Conservation (phyloP, 2,797 vertebrate genomes). For the Galaxias olidus region DNA sequence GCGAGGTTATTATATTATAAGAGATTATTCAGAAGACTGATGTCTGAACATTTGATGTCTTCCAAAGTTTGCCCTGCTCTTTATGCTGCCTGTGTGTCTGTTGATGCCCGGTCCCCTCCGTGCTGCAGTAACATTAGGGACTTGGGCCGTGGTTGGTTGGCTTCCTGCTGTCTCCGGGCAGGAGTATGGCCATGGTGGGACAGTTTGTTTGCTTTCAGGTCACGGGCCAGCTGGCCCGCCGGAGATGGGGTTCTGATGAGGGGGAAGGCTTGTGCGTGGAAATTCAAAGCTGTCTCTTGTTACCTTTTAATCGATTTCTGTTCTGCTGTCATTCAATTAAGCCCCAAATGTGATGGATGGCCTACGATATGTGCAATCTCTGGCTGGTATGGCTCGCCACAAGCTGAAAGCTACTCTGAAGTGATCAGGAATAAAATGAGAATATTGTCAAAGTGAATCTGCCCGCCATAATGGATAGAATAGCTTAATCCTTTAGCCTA, state of each 20-base stretch:
- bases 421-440: slow-evolving; percentile 59
- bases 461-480: not conserved
- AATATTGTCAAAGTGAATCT: slow-evolving; percentile 13
- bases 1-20: slow-evolving; percentile 30
- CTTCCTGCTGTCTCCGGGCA: slow-evolving; percentile 54
- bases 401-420: slow-evolving; percentile 50
- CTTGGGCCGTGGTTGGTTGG: slow-evolving; percentile 43
- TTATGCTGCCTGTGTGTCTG: slow-evolving; percentile 38
- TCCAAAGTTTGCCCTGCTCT: slow-evolving; percentile 20
- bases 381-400: slow-evolving; percentile 49
- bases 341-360: slow-evolving; percentile 82
- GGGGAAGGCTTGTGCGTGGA: slow-evolving; percentile 44
- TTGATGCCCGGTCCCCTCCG: slow-evolving; percentile 29
- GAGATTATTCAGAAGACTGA: slow-evolving; percentile 1
- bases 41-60: not conserved
- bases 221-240: slow-evolving; percentile 67
- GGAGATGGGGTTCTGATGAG: slow-evolving; percentile 19
- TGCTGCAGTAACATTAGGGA: slow-evolving; percentile 31
- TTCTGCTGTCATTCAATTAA: slow-evolving; percentile 83
- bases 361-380: slow-evolving; percentile 65
- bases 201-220: slow-evolving; percentile 70
- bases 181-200: slow-evolving; percentile 42
- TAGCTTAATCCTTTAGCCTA: not conserved
- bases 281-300: slow-evolving; percentile 80
- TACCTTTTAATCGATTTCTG: slow-evolving; percentile 79